phyloP scores from a whole-genome alignment of 2,797 vertebrate genomes.

The Odontamblyopus lacepedii region DNA sequence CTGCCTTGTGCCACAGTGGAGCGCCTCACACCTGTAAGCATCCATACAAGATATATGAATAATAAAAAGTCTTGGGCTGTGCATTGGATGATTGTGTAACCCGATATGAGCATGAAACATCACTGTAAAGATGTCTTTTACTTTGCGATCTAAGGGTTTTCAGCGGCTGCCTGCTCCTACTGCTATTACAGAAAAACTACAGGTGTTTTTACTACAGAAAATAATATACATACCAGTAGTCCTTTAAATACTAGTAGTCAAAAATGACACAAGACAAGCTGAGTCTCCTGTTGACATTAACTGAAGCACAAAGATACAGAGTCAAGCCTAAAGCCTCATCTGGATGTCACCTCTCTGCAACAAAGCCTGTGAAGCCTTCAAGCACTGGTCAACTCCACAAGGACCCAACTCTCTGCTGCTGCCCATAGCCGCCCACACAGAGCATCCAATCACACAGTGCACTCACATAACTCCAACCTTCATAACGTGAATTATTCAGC shows the following conservation, averaged over 20 bases:
- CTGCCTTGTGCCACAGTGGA: constrained; percentile 56
- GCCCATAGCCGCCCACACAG: constrained; percentile 29
- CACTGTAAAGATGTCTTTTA: background rate
- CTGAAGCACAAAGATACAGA: constrained; percentile 22
- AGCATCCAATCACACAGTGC: constrained; percentile 38
- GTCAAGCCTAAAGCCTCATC: constrained; percentile 54
- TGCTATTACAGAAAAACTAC: background rate
- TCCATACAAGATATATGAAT: constrained; percentile 14
- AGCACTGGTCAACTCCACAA: constrained; percentile 67
- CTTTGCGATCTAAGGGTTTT: too few relatives aligned
- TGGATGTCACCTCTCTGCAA: constrained; percentile 62
- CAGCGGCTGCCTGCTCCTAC: background rate
- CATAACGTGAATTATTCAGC: constrained; percentile 73
- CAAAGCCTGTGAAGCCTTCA: constrained; percentile 65
- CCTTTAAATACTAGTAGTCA: too few relatives aligned
- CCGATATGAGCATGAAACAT: background rate
- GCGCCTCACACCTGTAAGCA: constrained; percentile 48
- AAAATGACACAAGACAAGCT: background rate
- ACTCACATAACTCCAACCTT: constrained; percentile 48
- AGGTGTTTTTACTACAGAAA: background rate
- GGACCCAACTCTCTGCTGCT: constrained; percentile 44
- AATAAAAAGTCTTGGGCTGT: constrained; percentile 6
- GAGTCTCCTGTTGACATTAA: background rate
- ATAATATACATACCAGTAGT: too few relatives aligned
- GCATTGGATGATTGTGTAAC: background rate